Base-by-base conservation (phyloP, 2,888 invertebrate species). In the Phania funesta region DNA sequence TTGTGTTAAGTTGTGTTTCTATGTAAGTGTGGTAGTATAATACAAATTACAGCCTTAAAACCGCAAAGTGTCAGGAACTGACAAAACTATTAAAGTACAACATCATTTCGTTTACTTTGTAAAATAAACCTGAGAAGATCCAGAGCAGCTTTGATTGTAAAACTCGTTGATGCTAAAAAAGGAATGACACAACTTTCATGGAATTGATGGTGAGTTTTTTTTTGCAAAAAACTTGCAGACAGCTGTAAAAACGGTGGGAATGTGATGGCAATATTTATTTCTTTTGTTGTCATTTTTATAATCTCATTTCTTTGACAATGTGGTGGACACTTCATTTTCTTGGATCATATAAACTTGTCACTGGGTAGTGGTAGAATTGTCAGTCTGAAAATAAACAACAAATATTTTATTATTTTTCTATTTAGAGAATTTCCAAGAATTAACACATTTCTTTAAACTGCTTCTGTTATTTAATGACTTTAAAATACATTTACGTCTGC, bases 1-100 rank as follows among this genome's bases (percentile, higher is more conserved):
- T 24, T 52, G 2, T 20, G 16, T 50, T 38, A 2, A 13, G 3
- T 13, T 11, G 9, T 13, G 13, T 35, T 13, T 11, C 3, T 11
- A 13, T 32, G 32, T 41, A 7, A 18, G 24, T 26, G 11, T 67
- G 18, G 35, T 26, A 13, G 24, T 74, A 35, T 41, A 50, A 22
- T 50, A 50, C 5, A 67, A 75, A 56, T 64, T 64, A 75, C 20
- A 48, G 56, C 50, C 62, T 18, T 24, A 38, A 64, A 62, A 74
- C 77, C 80, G 65, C 70, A 84, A 80, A 78, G 82, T 84, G 84
- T 80, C 78, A 80, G 83, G 82, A 83, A 83, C 83, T 84, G 82
- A 80, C 68, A 80, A 82, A 83, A 82, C 82, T 77, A 84, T 83
- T 77, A 68, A 77, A 73, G 32, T 48, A 73, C 62, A 64, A 64